phyloP scores from a whole-genome alignment of 2,113 vertebrate species.

The Zosterops japonicus region DNA sequence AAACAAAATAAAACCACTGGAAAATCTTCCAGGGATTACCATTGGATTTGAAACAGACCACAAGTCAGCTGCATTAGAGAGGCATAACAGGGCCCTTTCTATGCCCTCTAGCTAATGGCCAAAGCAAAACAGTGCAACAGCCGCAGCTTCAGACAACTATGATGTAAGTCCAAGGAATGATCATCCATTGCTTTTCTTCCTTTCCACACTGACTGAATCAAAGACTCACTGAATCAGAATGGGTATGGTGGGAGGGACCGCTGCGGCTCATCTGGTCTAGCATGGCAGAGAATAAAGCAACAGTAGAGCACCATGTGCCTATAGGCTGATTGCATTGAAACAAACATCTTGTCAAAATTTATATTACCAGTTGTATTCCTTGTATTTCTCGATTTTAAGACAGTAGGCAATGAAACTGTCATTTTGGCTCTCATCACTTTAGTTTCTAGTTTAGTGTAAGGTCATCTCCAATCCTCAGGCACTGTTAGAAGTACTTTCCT shows the following conservation, averaged over 20 bases:
- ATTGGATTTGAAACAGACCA: neutral
- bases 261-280: neutral
- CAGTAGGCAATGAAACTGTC: neutral
- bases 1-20: neutral
- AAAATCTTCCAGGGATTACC: neutral
- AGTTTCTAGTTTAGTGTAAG: neutral
- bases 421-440: neutral
- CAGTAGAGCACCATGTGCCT: neutral
- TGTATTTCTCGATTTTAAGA: neutral
- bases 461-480: neutral
- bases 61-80: neutral
- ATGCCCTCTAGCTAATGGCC: neutral
- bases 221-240: neutral
- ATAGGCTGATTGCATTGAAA: neutral
- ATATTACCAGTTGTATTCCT: neutral
- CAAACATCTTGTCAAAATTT: neutral
- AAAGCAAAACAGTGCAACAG: neutral
- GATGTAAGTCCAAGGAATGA: neutral
- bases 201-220: neutral
- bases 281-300: neutral
- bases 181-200: neutral
- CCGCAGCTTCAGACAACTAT: neutral
- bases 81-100: neutral
- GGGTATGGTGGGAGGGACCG: fast-evolving
- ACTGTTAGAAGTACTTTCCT: neutral